A percentile compares a stretch with the other conserved stretches of the same genome.
These are phyloP conservation scores for Hydrotaea diabolus DNA, from an alignment of 2,888 invertebrate genomes.

Conservation along the genomic window DNA sequence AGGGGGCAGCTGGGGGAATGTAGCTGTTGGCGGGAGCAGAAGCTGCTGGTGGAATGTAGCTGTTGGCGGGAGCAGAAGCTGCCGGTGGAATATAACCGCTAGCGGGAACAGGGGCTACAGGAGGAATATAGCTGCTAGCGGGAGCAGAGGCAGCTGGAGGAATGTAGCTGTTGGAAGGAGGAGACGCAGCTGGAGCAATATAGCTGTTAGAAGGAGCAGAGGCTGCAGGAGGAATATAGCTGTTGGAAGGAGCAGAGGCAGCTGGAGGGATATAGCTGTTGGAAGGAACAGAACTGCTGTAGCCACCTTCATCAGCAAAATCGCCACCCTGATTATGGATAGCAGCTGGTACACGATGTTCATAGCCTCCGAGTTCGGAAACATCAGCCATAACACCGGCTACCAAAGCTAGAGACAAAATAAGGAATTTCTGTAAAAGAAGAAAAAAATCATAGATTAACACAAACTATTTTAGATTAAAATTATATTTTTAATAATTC, in stretches of 20 bases:
- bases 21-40: neutral
- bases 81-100: neutral
- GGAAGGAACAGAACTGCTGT: neutral
- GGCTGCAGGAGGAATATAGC: constrained; percentile 7
- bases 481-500: no score
- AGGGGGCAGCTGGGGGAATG: neutral
- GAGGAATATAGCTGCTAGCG: neutral
- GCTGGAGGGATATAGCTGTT: no score
- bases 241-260: neutral
- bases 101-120: neutral
- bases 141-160: neutral
- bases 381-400: constrained; percentile 61
- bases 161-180: no score
- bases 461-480: no score
- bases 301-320: neutral
- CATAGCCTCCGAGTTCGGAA: constrained; percentile 55
- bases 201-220: no score
- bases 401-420: neutral
- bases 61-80: neutral
- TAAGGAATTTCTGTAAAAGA: neutral
- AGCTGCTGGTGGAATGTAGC: neutral
- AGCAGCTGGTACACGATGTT: constrained; percentile 36
- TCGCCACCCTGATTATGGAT: neutral
- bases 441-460: no score
- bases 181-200: neutral